Conservation (phyloP, 2,797 vertebrate species). For the Danio aesculapii region DNA sequence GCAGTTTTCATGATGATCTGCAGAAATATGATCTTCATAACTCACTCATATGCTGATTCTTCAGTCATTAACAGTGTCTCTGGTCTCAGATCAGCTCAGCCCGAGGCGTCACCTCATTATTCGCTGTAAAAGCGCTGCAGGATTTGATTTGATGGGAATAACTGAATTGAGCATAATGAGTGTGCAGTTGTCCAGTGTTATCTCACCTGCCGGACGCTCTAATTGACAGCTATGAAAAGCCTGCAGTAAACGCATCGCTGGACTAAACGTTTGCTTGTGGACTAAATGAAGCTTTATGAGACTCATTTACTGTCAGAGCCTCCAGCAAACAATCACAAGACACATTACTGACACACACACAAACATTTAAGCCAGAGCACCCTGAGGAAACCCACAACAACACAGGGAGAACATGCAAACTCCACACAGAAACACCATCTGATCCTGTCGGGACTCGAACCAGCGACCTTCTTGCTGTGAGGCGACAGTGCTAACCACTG, state of each 20-base stretch:
- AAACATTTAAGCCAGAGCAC: too few species aligned
- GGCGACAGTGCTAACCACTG: too few species aligned
- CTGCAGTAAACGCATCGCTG: slow-evolving; percentile 13
- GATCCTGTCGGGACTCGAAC: too few species aligned
- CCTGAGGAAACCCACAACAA: too few species aligned
- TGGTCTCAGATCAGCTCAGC: slow-evolving; percentile 53
- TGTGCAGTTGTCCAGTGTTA: slow-evolving; percentile 15
- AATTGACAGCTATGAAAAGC: slow-evolving; percentile 56
- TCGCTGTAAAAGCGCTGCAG: slow-evolving; percentile 73
- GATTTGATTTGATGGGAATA: slow-evolving; percentile 76
- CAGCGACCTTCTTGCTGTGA: too few species aligned
- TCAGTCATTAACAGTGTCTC: slow-evolving; percentile 63
- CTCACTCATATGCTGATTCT: background rate
- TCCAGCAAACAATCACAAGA: background rate
- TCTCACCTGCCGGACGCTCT: slow-evolving; percentile 48
- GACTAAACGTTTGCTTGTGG: slow-evolving; percentile 18
- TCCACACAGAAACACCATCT: too few species aligned
- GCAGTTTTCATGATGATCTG: too few species aligned
- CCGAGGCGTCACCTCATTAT: slow-evolving; percentile 71
- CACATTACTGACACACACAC: too few species aligned
- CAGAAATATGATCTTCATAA: too few species aligned
- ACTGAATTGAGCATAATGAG: slow-evolving; percentile 67
- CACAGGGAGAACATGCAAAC: too few species aligned
- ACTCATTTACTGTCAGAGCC: background rate
- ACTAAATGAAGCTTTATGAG: slow-evolving; percentile 30